Evolutionary conservation across 1,140 invertebrate genomes (phyloP), one percentile per base, ranked within the genome.

Genomic region (Pseudomyrmex concolor): DNA sequence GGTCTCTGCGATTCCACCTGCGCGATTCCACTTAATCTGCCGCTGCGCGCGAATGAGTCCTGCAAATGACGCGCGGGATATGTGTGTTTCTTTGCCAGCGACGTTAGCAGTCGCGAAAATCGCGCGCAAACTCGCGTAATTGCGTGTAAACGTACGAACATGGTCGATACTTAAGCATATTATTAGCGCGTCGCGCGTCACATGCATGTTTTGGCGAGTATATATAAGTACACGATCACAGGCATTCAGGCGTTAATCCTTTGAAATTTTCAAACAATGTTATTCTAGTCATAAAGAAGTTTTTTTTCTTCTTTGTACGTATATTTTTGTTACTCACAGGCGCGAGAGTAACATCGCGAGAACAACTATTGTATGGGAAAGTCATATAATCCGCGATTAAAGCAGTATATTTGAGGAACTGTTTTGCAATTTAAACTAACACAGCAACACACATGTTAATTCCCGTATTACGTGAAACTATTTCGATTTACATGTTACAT

Each of bases 51-150:
- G 55, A 80, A 80, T 80, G 51, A 80, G 76, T 80, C 76, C 66
- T 66, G 76, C 59, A 80, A 80, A 80, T 80, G 76, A 80, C 76
- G 66, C 68, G 19, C 43, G 54, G 66, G 60, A 34, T 34, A 34
- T 34, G 34, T 34, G 34, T 80, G 51, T 80, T 80, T 80, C 48
- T 80, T 80, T 80, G 66, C 45, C n/a, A 7, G 7, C 54, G 22
- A 59, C 7, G n/a, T 80, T 80, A 80, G 66, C 66, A 25, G 12
- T 9, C n/a, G 54, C 64, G 54, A 70, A 34, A 34, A 68, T 68
- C 34, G 62, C 17, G 34, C 50, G 63, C 15, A 78, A 78, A 80
- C 25, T 59, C 43, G 22, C 66, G 54, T 80, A 80, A 80, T 80
- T 80, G 43, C n/a, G 45, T 60, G 66, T 19, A 80, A 80, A 80